phyloP scores from a whole-genome alignment of 2,113 vertebrate species.

The Acrocephalus kingi region DNA sequence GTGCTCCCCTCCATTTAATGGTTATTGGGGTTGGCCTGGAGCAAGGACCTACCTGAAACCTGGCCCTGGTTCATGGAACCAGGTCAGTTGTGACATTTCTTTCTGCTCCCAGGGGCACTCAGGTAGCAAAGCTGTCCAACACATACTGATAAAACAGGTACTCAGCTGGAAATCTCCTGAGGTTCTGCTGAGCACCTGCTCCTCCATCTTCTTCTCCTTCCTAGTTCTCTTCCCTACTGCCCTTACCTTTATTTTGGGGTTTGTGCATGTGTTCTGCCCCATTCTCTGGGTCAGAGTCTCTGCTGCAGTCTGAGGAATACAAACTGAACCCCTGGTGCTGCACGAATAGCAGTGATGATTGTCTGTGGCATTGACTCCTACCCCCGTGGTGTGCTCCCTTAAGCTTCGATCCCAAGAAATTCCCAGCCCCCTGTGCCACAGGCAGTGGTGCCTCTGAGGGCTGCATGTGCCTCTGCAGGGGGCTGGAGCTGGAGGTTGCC shows the following conservation, averaged over 20 bases:
- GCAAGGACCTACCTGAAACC: neutral
- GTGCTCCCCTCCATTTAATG: accelerated
- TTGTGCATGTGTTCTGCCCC: neutral
- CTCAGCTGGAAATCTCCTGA: neutral
- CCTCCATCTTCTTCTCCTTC: neutral
- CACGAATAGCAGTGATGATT: neutral
- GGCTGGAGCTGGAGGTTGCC: neutral
- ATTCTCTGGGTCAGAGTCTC: neutral
- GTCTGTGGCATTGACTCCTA: neutral
- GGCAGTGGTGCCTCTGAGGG: neutral
- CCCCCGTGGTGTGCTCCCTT: accelerated
- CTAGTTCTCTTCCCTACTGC: accelerated
- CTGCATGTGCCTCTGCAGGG: neutral
- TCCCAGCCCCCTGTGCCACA: neutral
- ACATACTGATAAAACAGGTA: neutral
- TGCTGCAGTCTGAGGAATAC: neutral
- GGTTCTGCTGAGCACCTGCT: neutral
- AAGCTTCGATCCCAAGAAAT: accelerated
- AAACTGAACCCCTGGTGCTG: neutral
- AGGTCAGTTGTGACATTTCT: neutral
- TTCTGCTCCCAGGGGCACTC: neutral
- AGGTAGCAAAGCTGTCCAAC: neutral
- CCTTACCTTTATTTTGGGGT: neutral
- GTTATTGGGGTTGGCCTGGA: neutral
- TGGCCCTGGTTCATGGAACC: neutral